Percentiles rank a stretch among this genome's conserved stretches.
These are phyloP conservation scores for Plectropomus leopardus DNA, from an alignment of 2,113 vertebrate species.

Conservation along the genomic window DNA sequence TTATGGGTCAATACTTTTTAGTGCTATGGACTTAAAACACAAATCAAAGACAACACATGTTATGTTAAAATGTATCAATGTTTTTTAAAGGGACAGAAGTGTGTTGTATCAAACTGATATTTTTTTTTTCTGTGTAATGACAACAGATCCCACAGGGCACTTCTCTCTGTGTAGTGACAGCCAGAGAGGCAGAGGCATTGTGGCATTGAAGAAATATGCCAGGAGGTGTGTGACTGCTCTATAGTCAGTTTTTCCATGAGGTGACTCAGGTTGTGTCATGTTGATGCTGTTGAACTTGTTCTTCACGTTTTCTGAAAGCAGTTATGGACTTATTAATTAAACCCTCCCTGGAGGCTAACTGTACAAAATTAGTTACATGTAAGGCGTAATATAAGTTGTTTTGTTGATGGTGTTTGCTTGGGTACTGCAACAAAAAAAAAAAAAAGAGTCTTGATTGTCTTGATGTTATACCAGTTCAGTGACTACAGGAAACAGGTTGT, in stretches of 20 bases:
- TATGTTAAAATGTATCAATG: neutral
- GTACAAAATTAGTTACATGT: neutral
- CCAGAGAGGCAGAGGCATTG: neutral
- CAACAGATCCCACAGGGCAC: neutral
- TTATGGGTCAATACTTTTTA: neutral
- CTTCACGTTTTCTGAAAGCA: constrained; percentile 56
- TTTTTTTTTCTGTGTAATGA: neutral
- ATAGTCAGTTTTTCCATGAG: constrained; percentile 52
- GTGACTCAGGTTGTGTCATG: constrained; percentile 39
- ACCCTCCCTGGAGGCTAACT: neutral
- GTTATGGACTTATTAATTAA: neutral
- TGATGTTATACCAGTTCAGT: neutral
- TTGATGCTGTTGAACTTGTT: constrained; percentile 76
- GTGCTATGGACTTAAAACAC: neutral
- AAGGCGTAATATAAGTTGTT: neutral
- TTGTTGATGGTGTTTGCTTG: neutral
- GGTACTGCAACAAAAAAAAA: neutral
- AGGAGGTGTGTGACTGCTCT: neutral
- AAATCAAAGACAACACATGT: neutral
- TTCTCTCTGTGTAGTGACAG: neutral
- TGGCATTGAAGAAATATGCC: neutral
- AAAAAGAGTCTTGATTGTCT: neutral
- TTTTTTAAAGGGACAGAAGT: neutral
- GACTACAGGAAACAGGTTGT: neutral
- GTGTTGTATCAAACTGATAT: neutral